Conservation (phyloP, 37 sponge, comb jelly and placozoan genomes). For the Hexactinellida sp. region DNA sequence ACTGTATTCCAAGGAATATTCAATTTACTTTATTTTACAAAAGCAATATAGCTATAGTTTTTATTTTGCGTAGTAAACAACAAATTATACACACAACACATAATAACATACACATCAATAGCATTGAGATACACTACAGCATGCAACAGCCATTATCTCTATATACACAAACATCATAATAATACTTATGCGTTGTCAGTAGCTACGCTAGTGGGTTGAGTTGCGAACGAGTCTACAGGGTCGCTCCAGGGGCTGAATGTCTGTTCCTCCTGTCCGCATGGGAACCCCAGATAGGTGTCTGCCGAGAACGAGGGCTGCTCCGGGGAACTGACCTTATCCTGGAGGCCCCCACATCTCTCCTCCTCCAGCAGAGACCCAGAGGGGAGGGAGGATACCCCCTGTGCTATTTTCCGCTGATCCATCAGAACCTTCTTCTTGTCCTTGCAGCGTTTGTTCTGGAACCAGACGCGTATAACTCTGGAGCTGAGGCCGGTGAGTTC, state of each 20-base stretch:
- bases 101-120: too few species aligned
- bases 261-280: neutral
- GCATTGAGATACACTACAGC: too few species aligned
- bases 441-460: constrained; percentile 96
- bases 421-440: constrained; percentile 86
- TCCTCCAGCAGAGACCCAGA: neutral
- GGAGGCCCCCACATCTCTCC: neutral
- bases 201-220: neutral
- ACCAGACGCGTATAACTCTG: constrained; percentile 87
- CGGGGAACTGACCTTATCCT: neutral
- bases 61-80: too few species aligned
- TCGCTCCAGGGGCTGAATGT: constrained; percentile 7
- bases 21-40: too few species aligned
- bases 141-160: too few species aligned
- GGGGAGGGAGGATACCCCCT: neutral
- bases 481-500: constrained; percentile 74
- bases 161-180: too few species aligned
- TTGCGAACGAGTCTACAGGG: neutral
- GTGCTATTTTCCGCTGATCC: constrained; percentile 13
- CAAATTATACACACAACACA: too few species aligned
- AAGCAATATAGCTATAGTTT: too few species aligned
- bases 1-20: too few species aligned
- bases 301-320: neutral
- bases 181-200: too few species aligned
- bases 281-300: neutral